Evolutionary conservation across 2,797 vertebrate species (phyloP).

Genomic region (Scarus forsteni): DNA sequence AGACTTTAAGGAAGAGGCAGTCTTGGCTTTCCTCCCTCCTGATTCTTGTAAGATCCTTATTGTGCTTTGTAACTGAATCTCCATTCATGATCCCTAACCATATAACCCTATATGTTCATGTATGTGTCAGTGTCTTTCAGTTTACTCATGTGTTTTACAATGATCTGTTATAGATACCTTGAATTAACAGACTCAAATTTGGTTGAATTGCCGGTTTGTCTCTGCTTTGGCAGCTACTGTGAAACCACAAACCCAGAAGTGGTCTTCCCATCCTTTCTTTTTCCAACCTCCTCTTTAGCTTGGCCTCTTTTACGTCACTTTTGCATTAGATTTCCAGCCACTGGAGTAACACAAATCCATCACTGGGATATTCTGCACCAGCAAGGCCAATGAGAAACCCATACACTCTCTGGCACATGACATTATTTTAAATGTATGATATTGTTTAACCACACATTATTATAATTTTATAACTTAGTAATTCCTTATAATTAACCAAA

Average conservation of each 20-base stretch:
- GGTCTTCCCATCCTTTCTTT: conserved; percentile 75
- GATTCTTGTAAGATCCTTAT: background rate
- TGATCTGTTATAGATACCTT: conserved; percentile 74
- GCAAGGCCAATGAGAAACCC: conserved; percentile 68
- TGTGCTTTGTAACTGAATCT: background rate
- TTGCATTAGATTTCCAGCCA: conserved; percentile 81
- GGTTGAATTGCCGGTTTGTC: conserved; percentile 81
- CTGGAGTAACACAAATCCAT: conserved; percentile 73
- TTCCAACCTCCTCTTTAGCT: conserved; percentile 83
- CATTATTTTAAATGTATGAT: conserved; percentile 18
- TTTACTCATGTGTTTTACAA: conserved; percentile 37
- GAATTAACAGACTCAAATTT: conserved; percentile 80
- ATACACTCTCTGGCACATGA: conserved; percentile 41
- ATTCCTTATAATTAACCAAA: conserved; percentile 22
- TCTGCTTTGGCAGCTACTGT: conserved; percentile 74
- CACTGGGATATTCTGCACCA: conserved; percentile 54
- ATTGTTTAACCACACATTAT: conserved; percentile 1
- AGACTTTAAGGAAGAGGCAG: background rate
- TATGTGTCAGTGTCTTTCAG: conserved; percentile 35
- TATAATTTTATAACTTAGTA: background rate
- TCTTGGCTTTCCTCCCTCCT: background rate
- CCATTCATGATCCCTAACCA: background rate
- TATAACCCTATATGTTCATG: background rate
- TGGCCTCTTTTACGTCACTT: conserved; percentile 80
- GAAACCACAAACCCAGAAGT: conserved; percentile 76